Conservation (phyloP, 2,113 vertebrate genomes). For the Plotosus lineatus region DNA sequence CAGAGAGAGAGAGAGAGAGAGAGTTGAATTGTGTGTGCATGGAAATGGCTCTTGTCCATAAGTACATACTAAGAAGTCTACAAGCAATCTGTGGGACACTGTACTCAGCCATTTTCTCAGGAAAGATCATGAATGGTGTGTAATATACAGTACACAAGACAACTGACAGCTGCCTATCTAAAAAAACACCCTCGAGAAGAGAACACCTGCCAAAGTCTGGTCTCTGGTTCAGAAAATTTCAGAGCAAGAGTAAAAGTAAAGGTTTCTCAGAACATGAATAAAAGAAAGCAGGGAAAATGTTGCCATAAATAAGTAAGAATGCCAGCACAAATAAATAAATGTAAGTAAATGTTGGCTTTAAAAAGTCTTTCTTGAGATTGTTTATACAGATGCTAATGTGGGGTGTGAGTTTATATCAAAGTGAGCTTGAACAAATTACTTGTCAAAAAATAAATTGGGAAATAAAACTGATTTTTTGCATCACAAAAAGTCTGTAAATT, state of each 20-base stretch:
- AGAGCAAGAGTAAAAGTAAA: neutral
- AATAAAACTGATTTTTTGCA: neutral
- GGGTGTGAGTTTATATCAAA: neutral
- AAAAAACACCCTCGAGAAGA: neutral
- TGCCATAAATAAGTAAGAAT: neutral
- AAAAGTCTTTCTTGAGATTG: constrained; percentile 22
- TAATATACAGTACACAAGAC: neutral
- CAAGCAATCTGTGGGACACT: constrained; percentile 8
- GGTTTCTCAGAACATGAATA: constrained; percentile 4
- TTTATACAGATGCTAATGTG: neutral
- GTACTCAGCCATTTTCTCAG: constrained; percentile 18
- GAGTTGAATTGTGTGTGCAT: constrained; percentile 3
- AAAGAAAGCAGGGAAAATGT: neutral
- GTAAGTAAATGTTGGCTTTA: constrained; percentile 35
- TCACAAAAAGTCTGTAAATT: too few species aligned
- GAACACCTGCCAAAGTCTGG: neutral
- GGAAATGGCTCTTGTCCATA: neutral
- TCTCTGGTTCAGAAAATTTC: neutral
- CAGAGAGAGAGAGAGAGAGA: neutral
- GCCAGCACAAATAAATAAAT: constrained; percentile 32
- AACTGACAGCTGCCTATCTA: neutral
- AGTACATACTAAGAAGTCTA: constrained; percentile 12
- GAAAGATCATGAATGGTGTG: neutral
- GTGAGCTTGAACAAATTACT: neutral
- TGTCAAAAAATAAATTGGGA: neutral